A percentile compares a stretch with the other conserved stretches of the same genome.
phyloP scores from a whole-genome alignment of 37 sponge, comb jelly and placozoan genomes.

The Agelas oroides region DNA sequence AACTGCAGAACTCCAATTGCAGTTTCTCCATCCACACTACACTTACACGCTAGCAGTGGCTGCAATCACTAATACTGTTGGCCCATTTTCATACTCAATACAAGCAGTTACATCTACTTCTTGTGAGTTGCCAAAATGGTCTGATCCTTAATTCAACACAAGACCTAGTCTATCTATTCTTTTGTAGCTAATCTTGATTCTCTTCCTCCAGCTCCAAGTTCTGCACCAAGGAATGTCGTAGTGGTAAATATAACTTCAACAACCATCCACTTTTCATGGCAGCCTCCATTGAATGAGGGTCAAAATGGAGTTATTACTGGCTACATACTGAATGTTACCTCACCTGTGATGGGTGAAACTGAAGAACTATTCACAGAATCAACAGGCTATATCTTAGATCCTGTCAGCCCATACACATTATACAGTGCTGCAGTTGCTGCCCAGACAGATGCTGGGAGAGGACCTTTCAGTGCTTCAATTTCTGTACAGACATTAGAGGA shows the following conservation, averaged over 20 bases:
- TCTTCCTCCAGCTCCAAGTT: constrained; percentile 17
- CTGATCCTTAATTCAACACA: no score
- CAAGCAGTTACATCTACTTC: no score
- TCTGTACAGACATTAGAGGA: neutral
- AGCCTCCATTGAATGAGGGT: constrained; percentile 2
- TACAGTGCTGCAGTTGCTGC: constrained; percentile 10
- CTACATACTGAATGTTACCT: neutral
- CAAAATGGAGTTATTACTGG: constrained; percentile 7
- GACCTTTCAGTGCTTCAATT: constrained; percentile 8
- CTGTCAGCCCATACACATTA: neutral
- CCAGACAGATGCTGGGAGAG: neutral
- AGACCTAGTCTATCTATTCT: no score
- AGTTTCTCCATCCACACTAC: constrained; percentile 4
- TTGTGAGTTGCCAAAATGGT: no score
- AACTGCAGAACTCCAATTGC: no score
- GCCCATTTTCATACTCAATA: no score
- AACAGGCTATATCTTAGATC: neutral
- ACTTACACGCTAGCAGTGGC: constrained; percentile 1
- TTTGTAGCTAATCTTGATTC: no score
- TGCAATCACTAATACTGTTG: neutral
- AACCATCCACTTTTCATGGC: constrained; percentile 3
- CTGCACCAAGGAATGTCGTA: neutral
- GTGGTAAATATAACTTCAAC: neutral
- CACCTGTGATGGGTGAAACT: neutral
- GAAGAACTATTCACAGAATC: neutral